Evolutionary conservation across 2,888 invertebrate species (phyloP).

Genomic region (Synergus laeviventris): DNA sequence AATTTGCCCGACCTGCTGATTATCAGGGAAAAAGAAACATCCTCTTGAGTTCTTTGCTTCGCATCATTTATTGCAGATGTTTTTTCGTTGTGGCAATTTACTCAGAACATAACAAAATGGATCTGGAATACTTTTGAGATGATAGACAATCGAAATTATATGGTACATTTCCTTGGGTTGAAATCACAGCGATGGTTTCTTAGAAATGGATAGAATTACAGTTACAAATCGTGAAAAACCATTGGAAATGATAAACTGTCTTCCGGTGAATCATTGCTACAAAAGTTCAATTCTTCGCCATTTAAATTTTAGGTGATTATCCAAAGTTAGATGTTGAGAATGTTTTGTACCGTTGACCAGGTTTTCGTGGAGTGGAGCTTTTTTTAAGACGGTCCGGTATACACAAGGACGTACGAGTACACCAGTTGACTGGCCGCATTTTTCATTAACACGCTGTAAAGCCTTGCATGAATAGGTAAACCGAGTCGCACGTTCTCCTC

Average conservation of each 20-base stretch:
- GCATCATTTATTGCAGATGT: slow-evolving; percentile 30
- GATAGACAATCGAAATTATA: slow-evolving; percentile 45
- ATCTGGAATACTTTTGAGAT: slow-evolving; percentile 37
- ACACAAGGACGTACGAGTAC: slow-evolving; percentile 49
- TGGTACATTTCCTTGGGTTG: slow-evolving; percentile 4
- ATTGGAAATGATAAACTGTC: background rate
- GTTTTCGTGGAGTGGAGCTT: slow-evolving; percentile 39
- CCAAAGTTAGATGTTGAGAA: background rate
- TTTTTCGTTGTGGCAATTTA: background rate
- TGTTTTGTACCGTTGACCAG: background rate
- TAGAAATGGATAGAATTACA: slow-evolving; percentile 35
- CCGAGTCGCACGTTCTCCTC: slow-evolving; percentile 56
- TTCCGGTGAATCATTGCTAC: background rate
- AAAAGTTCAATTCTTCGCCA: background rate
- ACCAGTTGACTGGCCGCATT: slow-evolving; percentile 70
- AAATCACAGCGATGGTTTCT: slow-evolving; percentile 41
- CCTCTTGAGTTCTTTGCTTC: background rate
- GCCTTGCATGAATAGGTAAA: slow-evolving; percentile 71
- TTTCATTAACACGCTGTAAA: slow-evolving; percentile 73
- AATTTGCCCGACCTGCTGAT: slow-evolving; percentile 30
- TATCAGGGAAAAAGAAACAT: slow-evolving; percentile 19
- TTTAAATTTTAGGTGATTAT: background rate
- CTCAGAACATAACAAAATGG: background rate
- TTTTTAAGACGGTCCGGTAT: slow-evolving; percentile 59
- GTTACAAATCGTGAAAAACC: background rate